These are phyloP conservation scores for Mormyrops boulengeri DNA, from an alignment of 2,797 vertebrate genomes.

Conservation along the genomic window DNA sequence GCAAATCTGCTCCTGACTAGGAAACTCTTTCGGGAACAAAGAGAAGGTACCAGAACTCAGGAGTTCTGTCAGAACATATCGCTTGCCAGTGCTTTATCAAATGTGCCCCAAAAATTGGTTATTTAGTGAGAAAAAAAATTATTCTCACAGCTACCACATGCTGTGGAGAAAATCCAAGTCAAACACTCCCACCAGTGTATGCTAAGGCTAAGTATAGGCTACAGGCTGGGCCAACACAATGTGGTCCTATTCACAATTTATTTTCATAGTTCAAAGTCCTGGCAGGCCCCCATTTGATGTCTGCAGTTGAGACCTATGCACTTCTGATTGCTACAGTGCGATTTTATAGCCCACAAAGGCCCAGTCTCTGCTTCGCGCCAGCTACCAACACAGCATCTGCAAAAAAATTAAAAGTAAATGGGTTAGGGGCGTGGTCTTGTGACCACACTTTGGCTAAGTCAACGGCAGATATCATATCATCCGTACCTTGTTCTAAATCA, in stretches of 20 bases:
- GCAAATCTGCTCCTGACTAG: constrained; percentile 36
- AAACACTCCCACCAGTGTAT: constrained; percentile 78
- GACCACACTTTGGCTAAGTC: constrained; percentile 59
- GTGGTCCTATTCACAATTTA: constrained; percentile 77
- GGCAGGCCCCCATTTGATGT: constrained; percentile 69
- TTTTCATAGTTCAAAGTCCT: constrained; percentile 88
- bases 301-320: constrained; percentile 64
- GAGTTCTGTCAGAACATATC: constrained; percentile 40
- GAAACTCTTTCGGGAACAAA: constrained; percentile 18
- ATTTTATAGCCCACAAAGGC: constrained; percentile 61
- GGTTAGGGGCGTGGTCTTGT: constrained; percentile 38
- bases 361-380: constrained; percentile 56
- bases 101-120: constrained; percentile 62
- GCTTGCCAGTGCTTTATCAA: constrained; percentile 63
- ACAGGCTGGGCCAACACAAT: constrained; percentile 68
- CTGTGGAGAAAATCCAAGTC: constrained; percentile 77
- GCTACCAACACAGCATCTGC: constrained; percentile 59
- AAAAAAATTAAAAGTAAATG: constrained; percentile 40
- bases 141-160: constrained; percentile 78
- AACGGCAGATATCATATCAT: constrained; percentile 57
- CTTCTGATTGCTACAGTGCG: constrained; percentile 67
- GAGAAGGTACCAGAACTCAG: constrained; percentile 22
- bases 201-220: constrained; percentile 69
- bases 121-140: constrained; percentile 48
- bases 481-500: constrained; percentile 68